Base-by-base conservation (phyloP, 2,888 invertebrate species). In the Tolmerus cingulatus region DNA sequence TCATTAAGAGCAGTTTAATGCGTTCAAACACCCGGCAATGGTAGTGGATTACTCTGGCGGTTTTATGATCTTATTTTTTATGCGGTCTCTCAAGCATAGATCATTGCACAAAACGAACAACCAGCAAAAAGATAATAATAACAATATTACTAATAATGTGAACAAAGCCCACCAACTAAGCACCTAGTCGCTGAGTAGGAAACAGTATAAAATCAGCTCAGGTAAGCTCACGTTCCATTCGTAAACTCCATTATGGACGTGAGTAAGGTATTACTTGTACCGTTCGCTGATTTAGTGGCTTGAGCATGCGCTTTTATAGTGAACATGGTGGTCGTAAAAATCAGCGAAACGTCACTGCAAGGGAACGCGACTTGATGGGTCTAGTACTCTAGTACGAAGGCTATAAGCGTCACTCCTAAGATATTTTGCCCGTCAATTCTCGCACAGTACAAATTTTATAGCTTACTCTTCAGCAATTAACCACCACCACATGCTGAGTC, bases 1-100 rank as follows among this genome's bases (percentile, higher is more conserved):
- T 86, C 86, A 86, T 86, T 86, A 86, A 86, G 66, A 66, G 74
- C 86, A 86, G 79, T 86, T 86, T 86, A 86, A 86, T 86, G 86
- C 86, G 86, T 86, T 86, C 86, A 86, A 86, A 78, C 55, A 86
- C 86, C 86, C 66, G 55, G 37, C 78, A 78, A 40, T 55, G 23
- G 51, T 14, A 30, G 8, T 57, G 74, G 19, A 55, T 86, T 77
- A 77, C 86, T 77, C 78, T 66, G 23, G 40, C 37, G 23, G 66
- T 86, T 86, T 78, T 86, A 78, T 78, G 86, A 57, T 43, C 78
- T 78, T 86, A 66, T 79, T 86, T n/a, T 78, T 51, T 66, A 57
- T 86, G 79, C 43, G 74, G 86, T 79, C 79, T 86, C 12, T 76
- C 82, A 37, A 82, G 66, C 82, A 57, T 66, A 82, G 82, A 82